Base-by-base conservation (phyloP, 2,797 vertebrate genomes). In the Crax fasciolata region DNA sequence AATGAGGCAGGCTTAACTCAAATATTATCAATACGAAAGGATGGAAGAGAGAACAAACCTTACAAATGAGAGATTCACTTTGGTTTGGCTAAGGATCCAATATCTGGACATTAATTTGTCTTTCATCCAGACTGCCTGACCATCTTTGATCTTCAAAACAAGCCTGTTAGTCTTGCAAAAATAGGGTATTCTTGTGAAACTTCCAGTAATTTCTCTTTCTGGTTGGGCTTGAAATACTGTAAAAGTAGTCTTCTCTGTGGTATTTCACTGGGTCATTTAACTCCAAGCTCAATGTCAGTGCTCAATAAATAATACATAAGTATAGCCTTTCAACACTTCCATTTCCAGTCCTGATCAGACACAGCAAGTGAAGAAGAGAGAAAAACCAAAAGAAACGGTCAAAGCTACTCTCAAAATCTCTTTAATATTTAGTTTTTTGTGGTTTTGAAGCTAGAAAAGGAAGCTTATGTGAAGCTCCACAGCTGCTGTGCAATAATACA, bases 181-280 rank as follows among this genome's bases (percentile, higher is more conserved):
- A 63, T 32, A 54, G 70, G 32, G 63, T 93, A 87, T 90, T 96
- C 85, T 91, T 93, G 74, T 92, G 85, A 93, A 97, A 91, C 49
- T 95, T 95, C 77, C 85, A 91, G 89, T 86, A 95, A 93, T 84
- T 90, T 93, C 43, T 86, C 41, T 32, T 89, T 92, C 67, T 93
- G 61, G 30, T 94, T 3, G 15, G 67, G 30, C 16, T 86, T 91
- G 79, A 89, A 90, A 91, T 78, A 88, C 39, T 2, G 3, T 92
- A 85, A 89, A 87, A 91, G 68, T 78, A 92, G 38, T 35, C 59
- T 73, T 82, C 92, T 89, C 90, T 92, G 84, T 89, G 87, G 82
- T 90, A 83, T 94, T 96, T 92, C 93, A 59, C 51, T 55, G 70
- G 10, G 38, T 82, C 13, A 9, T 94, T 94, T 85, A 94, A 87